Conservation (phyloP, 2,888 invertebrate species). For the Julus scanicus region DNA sequence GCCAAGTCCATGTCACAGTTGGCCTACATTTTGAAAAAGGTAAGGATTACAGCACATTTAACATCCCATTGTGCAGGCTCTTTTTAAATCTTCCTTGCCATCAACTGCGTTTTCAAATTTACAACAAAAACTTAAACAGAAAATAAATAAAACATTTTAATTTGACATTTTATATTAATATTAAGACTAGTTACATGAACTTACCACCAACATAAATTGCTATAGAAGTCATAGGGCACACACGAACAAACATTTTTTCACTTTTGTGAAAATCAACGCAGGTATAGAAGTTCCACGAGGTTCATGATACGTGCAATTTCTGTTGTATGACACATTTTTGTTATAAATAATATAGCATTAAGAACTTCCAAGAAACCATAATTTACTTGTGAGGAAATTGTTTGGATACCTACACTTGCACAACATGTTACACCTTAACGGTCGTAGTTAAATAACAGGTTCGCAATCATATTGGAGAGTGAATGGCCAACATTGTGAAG, state of each 20-base stretch:
- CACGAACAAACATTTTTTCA: no score
- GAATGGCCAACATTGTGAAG: slow-evolving; percentile 49
- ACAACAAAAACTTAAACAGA: background rate
- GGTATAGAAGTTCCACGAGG: background rate
- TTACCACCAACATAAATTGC: no score
- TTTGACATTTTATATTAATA: no score
- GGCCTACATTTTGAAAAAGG: background rate
- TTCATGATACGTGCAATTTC: background rate
- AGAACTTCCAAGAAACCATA: slow-evolving; percentile 5
- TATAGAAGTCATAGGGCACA: no score
- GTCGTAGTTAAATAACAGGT: slow-evolving; percentile 28
- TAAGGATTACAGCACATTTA: slow-evolving; percentile 6
- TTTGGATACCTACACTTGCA: background rate
- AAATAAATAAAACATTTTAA: no score
- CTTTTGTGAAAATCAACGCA: no score
- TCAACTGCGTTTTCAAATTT: background rate
- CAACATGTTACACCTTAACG: background rate
- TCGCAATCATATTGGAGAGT: background rate
- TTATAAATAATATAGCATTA: background rate
- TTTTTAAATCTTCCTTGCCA: background rate
- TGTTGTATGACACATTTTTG: background rate
- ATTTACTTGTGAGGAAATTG: slow-evolving; percentile 17
- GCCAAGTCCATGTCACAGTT: slow-evolving; percentile 12
- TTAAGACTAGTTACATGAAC: no score
- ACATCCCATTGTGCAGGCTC: background rate